Evolutionary conservation across 2,888 invertebrate genomes (phyloP), one percentile per base, ranked within the genome.

Genomic region (Dynastes maya): DNA sequence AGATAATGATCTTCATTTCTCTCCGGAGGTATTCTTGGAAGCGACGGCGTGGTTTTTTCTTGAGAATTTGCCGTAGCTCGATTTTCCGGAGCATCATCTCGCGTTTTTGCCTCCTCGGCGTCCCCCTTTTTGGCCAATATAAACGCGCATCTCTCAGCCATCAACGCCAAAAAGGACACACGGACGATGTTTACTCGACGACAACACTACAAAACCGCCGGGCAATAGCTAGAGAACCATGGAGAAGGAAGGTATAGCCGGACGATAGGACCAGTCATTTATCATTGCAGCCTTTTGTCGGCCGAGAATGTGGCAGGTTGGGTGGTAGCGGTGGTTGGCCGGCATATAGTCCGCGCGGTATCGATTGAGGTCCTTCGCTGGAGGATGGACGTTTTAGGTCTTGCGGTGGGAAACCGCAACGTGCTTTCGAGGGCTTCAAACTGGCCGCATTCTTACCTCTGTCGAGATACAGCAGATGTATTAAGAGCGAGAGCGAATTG

Each of bases 1-100:
- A 70, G 70, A 70, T 70, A 70, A 70, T 53, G 70, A 70, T 70
- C 70, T 70, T 70, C 53, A 70, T 70, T 70, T 53, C 70, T 51
- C 70, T 70, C 70, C 51, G 49, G 32, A 53, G 70, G 70, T 70
- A 70, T 70, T 70, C 70, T 70, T 29, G 53, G 53, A n/a, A 53
- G n/a, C 16, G 53, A 45, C 45, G n/a, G 16, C 53, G 51, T 53
- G 70, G 13, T 29, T 22, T 22, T 22, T 53, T 37, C 32, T 0
- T 37, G 5, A 5, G 32, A 37, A 5, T 37, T 37, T 55, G 22
- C 51, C 49, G 11, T 13, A 9, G 16, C 70, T 40, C 37, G 65
- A 65, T 45, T 70, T 70, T 53, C 53, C 70, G 70, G 70, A 49
- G 70, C 51, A 70, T 70, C 70, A 51, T 70, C 51, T 29, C 29